Base-by-base conservation (phyloP, 1,140 invertebrate genomes). In the Drosophila albomicans region DNA sequence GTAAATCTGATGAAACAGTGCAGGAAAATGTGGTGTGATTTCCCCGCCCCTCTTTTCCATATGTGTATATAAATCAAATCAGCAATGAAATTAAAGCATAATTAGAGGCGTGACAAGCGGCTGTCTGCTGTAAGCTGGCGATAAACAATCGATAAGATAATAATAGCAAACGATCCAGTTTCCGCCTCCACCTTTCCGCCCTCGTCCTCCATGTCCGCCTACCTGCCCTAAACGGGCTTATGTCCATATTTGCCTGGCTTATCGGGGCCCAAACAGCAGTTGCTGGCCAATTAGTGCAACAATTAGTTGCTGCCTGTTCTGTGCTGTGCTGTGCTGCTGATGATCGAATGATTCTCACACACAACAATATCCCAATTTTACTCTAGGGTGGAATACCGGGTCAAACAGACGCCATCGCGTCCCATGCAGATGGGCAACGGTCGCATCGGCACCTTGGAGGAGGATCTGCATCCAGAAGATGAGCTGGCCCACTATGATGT, bases 401-500 rank as follows among this genome's bases (percentile, higher is more conserved):
- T 91, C 0, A 92, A 92, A 43, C 76, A 79, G 45, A 52, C 79
- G 46, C 63, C 79, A 2, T 75, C 73, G 30, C 73, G 75, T 46
- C 70, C 87, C 5, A 54, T 84, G 67, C 85, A 56, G 57, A 78
- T 78, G 79, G 11, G 58, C 20, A 66, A 62, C 16, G 71, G 52
- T n/a, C 71, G 77, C 16, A 81, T 61, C 6, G 58, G 65, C 30
- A 51, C 56, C 3, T 61, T 86, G 10, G 87, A 89, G 28, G 91
- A 92, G 54, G 88, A 92, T 32, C 61, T 81, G 72, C 79, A 80
- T 46, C 71, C 87, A 5, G 91, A 92, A 15, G 91, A 92, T 62
- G 81, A 91, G 15, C 51, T 92, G 35, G 78, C 87, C 28, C 81
- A 86, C 25, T 94, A 93, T 78, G 93, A 94, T 58, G 87, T 91